Evolutionary conservation across 2,113 vertebrate genomes (phyloP).

Genomic region (Peromyscus californicus): DNA sequence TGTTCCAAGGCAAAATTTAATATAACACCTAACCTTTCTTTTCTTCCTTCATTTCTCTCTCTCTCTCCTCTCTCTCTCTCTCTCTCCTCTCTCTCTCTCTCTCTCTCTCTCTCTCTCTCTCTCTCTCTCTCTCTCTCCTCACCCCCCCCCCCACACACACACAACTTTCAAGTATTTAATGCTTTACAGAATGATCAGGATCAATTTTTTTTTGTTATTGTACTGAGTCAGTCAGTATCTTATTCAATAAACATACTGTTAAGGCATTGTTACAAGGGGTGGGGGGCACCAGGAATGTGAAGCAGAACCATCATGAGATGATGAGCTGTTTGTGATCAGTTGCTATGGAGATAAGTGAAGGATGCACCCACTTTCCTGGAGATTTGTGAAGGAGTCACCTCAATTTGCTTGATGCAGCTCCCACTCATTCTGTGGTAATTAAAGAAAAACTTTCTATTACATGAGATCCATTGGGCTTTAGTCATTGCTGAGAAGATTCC

Average conservation of each 20-base stretch:
- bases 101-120: accelerated
- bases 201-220: slow-evolving; percentile 66
- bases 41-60: background rate
- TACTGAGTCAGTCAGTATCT: slow-evolving; percentile 51
- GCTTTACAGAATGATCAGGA: slow-evolving; percentile 68
- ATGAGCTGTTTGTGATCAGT: slow-evolving; percentile 42
- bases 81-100: accelerated
- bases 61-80: accelerated
- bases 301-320: background rate
- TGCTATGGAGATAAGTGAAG: slow-evolving; percentile 46
- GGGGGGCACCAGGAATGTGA: background rate
- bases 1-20: slow-evolving; percentile 82
- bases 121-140: no score
- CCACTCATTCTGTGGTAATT: slow-evolving; percentile 28
- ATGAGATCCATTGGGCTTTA: slow-evolving; percentile 15
- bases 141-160: slow-evolving; percentile 54
- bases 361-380: background rate
- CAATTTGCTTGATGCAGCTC: background rate
- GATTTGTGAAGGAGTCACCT: slow-evolving; percentile 43
- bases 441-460: slow-evolving; percentile 55
- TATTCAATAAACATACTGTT: slow-evolving; percentile 61
- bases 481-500: slow-evolving; percentile 63
- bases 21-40: slow-evolving; percentile 60
- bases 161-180: slow-evolving; percentile 77
- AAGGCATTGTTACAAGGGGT: background rate